Percentiles rank a stretch among this genome's conserved stretches.
Conservation (phyloP, 1,140 invertebrate species). For the Drosophila sp. region DNA sequence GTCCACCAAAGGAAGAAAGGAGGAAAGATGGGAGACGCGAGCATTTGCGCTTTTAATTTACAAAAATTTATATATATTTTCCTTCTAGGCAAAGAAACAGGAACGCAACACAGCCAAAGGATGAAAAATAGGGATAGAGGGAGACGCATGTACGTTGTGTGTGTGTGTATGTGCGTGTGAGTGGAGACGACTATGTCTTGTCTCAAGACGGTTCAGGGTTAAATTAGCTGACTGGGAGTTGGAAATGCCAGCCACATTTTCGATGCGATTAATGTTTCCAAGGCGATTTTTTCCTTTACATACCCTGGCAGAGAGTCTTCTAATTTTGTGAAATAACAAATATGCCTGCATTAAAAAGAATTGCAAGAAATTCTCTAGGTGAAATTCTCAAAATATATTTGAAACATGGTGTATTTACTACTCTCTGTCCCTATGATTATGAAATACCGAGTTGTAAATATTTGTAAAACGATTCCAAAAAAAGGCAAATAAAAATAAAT, state of each 20-base stretch:
- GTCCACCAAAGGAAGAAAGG: constrained; percentile 7
- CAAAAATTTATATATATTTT: constrained; percentile 18
- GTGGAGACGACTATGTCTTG: constrained; percentile 22
- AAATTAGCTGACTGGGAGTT: constrained; percentile 72
- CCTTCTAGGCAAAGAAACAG: constrained; percentile 40
- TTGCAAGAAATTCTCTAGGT: no score
- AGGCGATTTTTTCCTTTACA: constrained; percentile 14
- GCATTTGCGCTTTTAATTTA: constrained; percentile 55
- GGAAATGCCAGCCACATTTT: constrained; percentile 47
- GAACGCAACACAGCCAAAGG: constrained; percentile 11
- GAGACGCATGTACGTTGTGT: background rate
- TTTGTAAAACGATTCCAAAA: no score
- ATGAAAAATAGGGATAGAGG: constrained; percentile 4
- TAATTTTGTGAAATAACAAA: background rate
- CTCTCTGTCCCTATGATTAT: no score
- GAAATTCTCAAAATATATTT: no score
- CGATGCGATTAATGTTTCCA: constrained; percentile 74
- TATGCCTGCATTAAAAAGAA: no score
- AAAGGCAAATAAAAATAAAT: no score
- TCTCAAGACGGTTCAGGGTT: constrained; percentile 66
- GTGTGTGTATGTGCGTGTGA: constrained; percentile 17
- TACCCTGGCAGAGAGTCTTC: background rate
- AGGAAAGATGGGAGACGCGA: background rate
- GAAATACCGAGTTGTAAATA: no score
- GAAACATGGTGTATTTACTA: no score